Base-by-base conservation (phyloP, 2,113 vertebrate genomes). In the Crotophaga sulcirostris region DNA sequence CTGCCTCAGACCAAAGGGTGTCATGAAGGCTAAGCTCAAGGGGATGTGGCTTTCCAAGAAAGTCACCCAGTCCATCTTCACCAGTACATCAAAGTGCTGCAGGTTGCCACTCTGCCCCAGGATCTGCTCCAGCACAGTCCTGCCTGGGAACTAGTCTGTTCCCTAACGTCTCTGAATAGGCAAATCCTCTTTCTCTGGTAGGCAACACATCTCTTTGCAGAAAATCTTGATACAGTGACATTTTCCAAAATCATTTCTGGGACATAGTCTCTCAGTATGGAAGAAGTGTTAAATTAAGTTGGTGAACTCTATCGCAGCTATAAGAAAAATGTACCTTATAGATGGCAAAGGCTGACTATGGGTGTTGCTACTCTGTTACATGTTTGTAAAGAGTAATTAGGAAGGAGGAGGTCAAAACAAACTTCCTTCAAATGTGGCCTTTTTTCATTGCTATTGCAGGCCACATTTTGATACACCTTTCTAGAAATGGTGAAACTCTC, bases 41-140 rank as follows among this genome's bases (percentile, higher is more conserved):
- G 45, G 55, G 20, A 56, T 38, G 13, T 60, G 42, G 52, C 38
- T 72, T 76, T 29, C 29, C 23, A n/a, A 55, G 28, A 59, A 84
- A 40, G 34, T 33, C 5, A 2, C 14, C 29, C 36, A 72, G 45
- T 5, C 29, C 19, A 16, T 24, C 28, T 54, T 59, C 13, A 62
- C 38, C 38, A 29, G 19, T 2, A 9, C 0, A 0, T 44, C 52
- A 26, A 55, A 73, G 54, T 10, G 18, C 69, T 80, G 11, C n/a
- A 62, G 20, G 29, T 28, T 3, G 1, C 62, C 51, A 21, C 21
- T 33, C 34, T 47, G 68, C 44, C 49, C 58, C 28, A 16, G 49
- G 11, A 38, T 28, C 73, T 72, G 78, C 52, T 67, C 17, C 56
- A 69, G 70, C 25, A 11, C 15, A 64, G 38, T 45, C 33, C 19